These are phyloP conservation scores for Zoanthus solanderi DNA, from an alignment of 92 coral and sea anemone genomes.

Conservation along the genomic window DNA sequence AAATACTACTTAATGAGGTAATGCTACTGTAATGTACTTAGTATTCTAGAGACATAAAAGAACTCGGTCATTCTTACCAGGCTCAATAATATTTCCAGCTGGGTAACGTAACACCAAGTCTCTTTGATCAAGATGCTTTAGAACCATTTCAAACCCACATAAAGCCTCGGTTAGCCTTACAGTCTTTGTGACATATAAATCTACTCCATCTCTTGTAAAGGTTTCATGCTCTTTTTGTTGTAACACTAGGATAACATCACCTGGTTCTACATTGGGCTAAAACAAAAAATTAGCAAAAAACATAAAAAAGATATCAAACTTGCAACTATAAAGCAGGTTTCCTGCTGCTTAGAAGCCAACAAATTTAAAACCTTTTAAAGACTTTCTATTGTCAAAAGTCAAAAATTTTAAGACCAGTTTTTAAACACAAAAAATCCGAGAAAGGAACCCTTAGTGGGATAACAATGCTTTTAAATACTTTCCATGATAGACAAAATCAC, in stretches of 20 bases:
- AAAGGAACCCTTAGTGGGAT: no score
- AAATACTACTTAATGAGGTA: no score
- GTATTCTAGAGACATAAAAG: neutral
- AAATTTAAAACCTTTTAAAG: no score
- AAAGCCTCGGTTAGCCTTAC: constrained; percentile 88
- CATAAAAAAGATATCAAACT: neutral
- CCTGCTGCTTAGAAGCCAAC: neutral
- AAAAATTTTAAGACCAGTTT: no score
- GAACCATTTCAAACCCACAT: constrained; percentile 95
- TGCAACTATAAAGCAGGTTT: no score
- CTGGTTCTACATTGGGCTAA: constrained; percentile 96
- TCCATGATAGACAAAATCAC: no score
- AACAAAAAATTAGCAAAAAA: neutral
- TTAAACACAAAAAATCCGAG: no score
- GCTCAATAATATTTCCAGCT: constrained; percentile 91
- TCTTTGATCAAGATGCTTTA: constrained; percentile 94
- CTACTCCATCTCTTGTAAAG: constrained; percentile 81
- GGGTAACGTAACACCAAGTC: constrained; percentile 83
- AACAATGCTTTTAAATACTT: no score
- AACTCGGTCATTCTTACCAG: constrained; percentile 62
- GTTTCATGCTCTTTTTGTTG: constrained; percentile 91
- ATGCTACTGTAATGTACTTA: no score
- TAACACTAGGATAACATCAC: constrained; percentile 90
- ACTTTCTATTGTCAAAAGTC: no score
- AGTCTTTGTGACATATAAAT: constrained; percentile 81